These are phyloP conservation scores for Haliclona indistincta DNA, from an alignment of 37 sponge, comb jelly and placozoan species.

Conservation along the genomic window DNA sequence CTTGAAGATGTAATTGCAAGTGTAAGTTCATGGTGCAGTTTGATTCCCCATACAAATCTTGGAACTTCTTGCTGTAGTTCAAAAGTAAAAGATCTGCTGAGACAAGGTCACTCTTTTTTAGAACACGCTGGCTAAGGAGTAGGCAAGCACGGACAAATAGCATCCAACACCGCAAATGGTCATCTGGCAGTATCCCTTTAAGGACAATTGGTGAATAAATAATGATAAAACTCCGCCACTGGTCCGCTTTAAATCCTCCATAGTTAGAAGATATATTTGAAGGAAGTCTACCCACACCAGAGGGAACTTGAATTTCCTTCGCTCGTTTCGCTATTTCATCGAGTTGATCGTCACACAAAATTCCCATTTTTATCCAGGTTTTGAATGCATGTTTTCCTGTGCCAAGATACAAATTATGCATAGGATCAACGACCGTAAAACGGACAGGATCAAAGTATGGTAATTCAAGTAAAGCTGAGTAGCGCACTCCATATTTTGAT, in stretches of 20 bases:
- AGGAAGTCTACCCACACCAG: constrained; percentile 51
- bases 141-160: constrained; percentile 61
- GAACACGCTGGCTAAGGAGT: constrained; percentile 19
- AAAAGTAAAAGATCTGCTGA: constrained; percentile 38
- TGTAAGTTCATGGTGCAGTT: constrained; percentile 59
- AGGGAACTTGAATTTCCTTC: constrained; percentile 16
- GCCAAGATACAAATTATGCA: constrained; percentile 24
- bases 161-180: constrained; percentile 46
- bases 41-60: constrained; percentile 43
- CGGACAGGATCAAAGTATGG: constrained; percentile 16
- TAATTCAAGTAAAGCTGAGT: neutral
- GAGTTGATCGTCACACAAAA: constrained; percentile 7
- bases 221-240: constrained; percentile 64
- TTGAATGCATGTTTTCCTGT: constrained; percentile 20
- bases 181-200: constrained; percentile 38
- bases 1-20: constrained; percentile 47
- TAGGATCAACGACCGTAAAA: constrained; percentile 22
- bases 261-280: constrained; percentile 40
- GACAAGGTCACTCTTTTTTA: constrained; percentile 18
- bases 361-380: constrained; percentile 18
- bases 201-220: constrained; percentile 55
- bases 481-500: constrained; percentile 4
- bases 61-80: constrained; percentile 24
- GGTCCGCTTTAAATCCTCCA: constrained; percentile 62
- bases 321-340: constrained; percentile 19